Base-by-base conservation (phyloP, 2,113 vertebrate genomes). In the Columbina picui region DNA sequence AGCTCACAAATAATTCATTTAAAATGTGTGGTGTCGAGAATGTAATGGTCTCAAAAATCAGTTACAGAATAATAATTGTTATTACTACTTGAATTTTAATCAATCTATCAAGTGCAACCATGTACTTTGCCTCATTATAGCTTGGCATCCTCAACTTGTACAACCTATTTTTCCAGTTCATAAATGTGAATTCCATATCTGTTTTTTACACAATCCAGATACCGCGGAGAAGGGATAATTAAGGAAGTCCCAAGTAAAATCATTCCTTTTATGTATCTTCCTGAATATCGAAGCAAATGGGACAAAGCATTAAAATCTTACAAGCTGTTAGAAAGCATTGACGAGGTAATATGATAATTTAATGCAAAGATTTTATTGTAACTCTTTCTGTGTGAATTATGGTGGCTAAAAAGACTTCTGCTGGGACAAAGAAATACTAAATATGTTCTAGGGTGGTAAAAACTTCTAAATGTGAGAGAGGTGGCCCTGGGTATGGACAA, bases 171-270 rank as follows among this genome's bases (percentile, higher is more conserved):
- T 85, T 90, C 79, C n/a, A 70, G 5, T 32, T 87, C 74, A 43
- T n/a, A 55, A 69, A 19, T 47, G 57, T 29, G 82, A 64, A 25
- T 36, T 59, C 65, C 65, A 60, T 73, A 76, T 39, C 52, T 89
- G 68, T 80, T 77, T 76, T 77, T 86, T 69, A 32, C 45, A 50
- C 88, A 63, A 38, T n/a, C 38, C 30, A 98, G 98, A 77, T 98
- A 98, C 10, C 95, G 95, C 55, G 89, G 97, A 94, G 98, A 98
- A 97, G 97, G 95, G 26, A 88, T 96, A 55, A 96, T 98, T 81
- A 90, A 97, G 88, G 96, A 96, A 82, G 56, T 93, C 34, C 61
- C 96, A 38, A 49, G 78, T 75, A 97, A 97, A 79, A 76, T 98
- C 47, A 97, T 97, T 83, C 96, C 96, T 34, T 98, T 98, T 79